Base-by-base conservation (phyloP, 1,140 invertebrate genomes). In the Nylanderia fulva region DNA sequence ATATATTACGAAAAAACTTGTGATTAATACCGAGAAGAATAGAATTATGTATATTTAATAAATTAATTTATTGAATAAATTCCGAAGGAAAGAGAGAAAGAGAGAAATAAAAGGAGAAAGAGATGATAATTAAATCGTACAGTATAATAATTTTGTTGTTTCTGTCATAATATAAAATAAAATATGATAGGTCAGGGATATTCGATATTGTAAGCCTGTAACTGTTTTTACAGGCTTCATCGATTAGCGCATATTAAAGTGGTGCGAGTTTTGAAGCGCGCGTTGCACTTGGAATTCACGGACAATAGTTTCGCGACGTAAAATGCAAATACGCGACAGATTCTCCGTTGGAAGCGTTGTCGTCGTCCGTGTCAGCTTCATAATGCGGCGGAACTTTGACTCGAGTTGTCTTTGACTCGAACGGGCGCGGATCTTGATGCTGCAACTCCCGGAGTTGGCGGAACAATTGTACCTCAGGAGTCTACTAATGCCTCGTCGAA, bases 321-420 rank as follows among this genome's bases (percentile, higher is more conserved):
- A 85, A 68, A 88, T 88, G 87, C 86, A 88, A 88, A 88, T 88
- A 75, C 75, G 60, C 48, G 29, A 74, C 85, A 54, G 87, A 48
- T 52, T 72, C n/a, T n/a, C 71, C 66, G 36, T 36, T 66, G 60
- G 36, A 60, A 79, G 54, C 74, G 58, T 69, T 75, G 75, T 88
- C 87, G 75, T 88, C 87, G 86, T 63, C 54, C 60, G 86, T 87
- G 87, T 88, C 87, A 88, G 83, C 63, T 75, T 88, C 87, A 85
- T 88, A 88, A 88, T 88, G 69, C 86, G 83, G 27, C 56, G 69
- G 82, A 88, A 88, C 74, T 80, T 74, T 60, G 83, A 86, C 85
- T 83, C 63, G 54, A 56, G 56, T 42, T 56, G 39, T 42, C 45
- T 42, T 36, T 54, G 66, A 48, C 68, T 36, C 68, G 68, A 88